phyloP scores from a whole-genome alignment of 2,113 vertebrate genomes.

The Tachycineta bicolor region DNA sequence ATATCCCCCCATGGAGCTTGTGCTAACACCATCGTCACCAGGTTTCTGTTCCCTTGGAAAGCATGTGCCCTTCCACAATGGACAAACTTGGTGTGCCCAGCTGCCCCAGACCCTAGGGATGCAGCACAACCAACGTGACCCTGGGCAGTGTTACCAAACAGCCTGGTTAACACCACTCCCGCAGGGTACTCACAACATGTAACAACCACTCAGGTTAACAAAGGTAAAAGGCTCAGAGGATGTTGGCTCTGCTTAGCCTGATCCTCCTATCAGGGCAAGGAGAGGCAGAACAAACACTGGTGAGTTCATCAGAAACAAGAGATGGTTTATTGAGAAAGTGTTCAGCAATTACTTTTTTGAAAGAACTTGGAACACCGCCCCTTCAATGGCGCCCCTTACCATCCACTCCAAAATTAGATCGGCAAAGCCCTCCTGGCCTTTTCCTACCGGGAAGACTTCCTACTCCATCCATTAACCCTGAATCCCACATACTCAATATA shows the following conservation, averaged over 20 bases:
- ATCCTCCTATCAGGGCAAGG: neutral
- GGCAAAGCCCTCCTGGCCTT: slow-evolving; percentile 46
- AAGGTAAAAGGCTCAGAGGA: neutral
- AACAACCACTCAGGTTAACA: neutral
- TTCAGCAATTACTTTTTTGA: slow-evolving; percentile 57
- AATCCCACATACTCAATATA: neutral
- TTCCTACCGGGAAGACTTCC: slow-evolving; percentile 13
- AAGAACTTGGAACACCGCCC: neutral
- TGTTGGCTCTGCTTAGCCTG: neutral
- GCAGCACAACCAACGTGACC: accelerated
- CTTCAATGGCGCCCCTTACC: neutral
- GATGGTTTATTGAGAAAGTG: slow-evolving; percentile 29
- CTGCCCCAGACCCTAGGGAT: neutral
- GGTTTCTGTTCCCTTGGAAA: neutral
- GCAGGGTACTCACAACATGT: accelerated
- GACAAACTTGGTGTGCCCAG: neutral
- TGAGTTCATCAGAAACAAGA: slow-evolving; percentile 48
- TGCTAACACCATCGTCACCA: neutral
- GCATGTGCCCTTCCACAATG: accelerated
- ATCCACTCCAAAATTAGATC: slow-evolving; percentile 40
- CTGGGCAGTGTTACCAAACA: neutral
- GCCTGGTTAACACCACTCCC: neutral
- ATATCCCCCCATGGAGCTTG: neutral
- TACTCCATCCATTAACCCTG: neutral
- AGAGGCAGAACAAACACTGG: slow-evolving; percentile 21